A percentile compares a stretch with the other conserved stretches of the same genome.
phyloP scores from a whole-genome alignment of 2,888 invertebrate species.

The Agrotis ipsilon region DNA sequence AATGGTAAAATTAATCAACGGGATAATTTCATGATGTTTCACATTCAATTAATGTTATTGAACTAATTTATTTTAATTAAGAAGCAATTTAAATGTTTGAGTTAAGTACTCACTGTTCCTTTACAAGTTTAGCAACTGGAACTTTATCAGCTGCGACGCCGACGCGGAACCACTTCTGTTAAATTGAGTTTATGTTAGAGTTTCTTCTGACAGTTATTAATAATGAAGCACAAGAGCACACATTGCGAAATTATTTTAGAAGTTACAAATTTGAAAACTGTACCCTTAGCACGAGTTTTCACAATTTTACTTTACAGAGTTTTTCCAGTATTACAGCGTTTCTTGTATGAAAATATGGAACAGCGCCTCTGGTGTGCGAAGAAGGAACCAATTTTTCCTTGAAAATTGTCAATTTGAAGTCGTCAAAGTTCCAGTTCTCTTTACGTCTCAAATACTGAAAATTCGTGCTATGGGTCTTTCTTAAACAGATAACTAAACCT shows the following conservation, averaged over 20 bases:
- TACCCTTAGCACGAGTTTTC: too few relatives aligned
- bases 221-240: neutral
- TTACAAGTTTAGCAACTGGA: slow-evolving; percentile 14
- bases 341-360: too few relatives aligned
- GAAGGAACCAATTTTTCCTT: too few relatives aligned
- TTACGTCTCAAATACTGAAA: too few relatives aligned
- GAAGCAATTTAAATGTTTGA: slow-evolving; percentile 11
- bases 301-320: too few relatives aligned
- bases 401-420: too few relatives aligned
- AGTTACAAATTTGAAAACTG: neutral
- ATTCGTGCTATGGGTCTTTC: neutral
- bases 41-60: neutral
- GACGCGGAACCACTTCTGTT: too few relatives aligned
- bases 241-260: neutral
- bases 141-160: slow-evolving; percentile 4
- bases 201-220: slow-evolving; percentile 21
- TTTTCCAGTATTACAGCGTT: too few relatives aligned
- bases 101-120: slow-evolving; percentile 5
- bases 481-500: neutral
- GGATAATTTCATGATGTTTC: too few relatives aligned
- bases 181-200: neutral
- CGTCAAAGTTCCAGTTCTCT: too few relatives aligned
- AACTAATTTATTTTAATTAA: slow-evolving; percentile 23
- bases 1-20: too few relatives aligned
- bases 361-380: too few relatives aligned